These are phyloP conservation scores for Sminthurinus aureus DNA, from an alignment of 2,888 invertebrate genomes.

Conservation along the genomic window DNA sequence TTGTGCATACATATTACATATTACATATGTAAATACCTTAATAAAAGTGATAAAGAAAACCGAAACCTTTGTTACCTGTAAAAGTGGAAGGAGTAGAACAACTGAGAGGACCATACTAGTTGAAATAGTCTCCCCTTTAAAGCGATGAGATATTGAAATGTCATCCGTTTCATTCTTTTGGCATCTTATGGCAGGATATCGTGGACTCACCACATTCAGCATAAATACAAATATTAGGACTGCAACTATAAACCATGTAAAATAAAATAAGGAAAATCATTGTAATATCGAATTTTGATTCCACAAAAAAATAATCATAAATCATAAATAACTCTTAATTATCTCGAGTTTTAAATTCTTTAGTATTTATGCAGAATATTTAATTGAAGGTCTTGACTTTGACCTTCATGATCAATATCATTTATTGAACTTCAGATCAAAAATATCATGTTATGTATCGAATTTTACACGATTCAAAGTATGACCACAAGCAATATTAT, in stretches of 20 bases:
- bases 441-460: no score
- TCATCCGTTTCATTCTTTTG: slow-evolving; percentile 66
- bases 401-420: background rate
- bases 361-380: background rate
- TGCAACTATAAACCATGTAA: slow-evolving; percentile 44
- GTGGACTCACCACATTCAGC: slow-evolving; percentile 53
- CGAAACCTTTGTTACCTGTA: slow-evolving; percentile 67
- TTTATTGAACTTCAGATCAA: no score
- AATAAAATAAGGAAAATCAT: background rate
- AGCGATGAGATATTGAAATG: slow-evolving; percentile 73
- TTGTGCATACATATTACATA: background rate
- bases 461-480: no score
- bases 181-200: slow-evolving; percentile 52
- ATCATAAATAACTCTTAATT: background rate
- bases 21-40: background rate
- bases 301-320: background rate
- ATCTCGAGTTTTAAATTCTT: background rate
- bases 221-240: slow-evolving; percentile 46
- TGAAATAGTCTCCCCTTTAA: slow-evolving; percentile 74
- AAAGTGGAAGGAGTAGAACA: slow-evolving; percentile 68
- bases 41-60: slow-evolving; percentile 49
- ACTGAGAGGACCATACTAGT: slow-evolving; percentile 68
- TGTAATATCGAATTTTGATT: background rate
- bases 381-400: background rate
- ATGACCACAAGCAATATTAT: no score